These are phyloP conservation scores for Ectemnius continuus DNA, from an alignment of 2,888 invertebrate species.

Conservation along the genomic window DNA sequence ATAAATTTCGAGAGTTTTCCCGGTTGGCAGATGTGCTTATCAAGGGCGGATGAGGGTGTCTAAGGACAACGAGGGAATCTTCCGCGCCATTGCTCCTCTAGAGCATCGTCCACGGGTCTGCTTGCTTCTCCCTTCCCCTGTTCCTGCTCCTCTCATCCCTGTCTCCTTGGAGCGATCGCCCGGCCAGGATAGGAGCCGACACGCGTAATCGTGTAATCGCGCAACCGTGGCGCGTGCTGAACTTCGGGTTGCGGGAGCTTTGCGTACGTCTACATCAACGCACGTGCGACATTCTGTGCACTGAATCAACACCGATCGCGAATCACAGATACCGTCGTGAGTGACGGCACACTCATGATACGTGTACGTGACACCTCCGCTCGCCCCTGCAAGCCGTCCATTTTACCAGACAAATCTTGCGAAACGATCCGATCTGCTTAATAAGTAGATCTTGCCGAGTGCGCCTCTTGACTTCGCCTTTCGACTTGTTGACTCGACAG, in stretches of 20 bases:
- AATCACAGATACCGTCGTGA: constrained; percentile 51
- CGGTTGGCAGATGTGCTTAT: constrained; percentile 32
- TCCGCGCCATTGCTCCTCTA: constrained; percentile 59
- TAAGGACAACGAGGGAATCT: constrained; percentile 47
- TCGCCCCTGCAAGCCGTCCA: constrained; percentile 38
- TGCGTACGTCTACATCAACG: constrained; percentile 63
- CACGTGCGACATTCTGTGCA: constrained; percentile 68
- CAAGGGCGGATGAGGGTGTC: constrained; percentile 14
- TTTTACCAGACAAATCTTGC: constrained; percentile 56
- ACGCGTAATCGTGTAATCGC: constrained; percentile 77
- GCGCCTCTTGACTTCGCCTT: too few relatives aligned
- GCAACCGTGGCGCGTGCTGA: constrained; percentile 77
- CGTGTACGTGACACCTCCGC: constrained; percentile 8
- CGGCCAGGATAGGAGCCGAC: constrained; percentile 67
- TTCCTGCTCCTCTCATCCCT: constrained; percentile 29
- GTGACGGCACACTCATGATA: constrained; percentile 35
- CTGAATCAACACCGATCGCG: constrained; percentile 69
- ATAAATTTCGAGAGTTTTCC: constrained; percentile 11
- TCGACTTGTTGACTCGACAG: too few relatives aligned
- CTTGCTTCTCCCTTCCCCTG: neutral
- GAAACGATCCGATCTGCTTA: constrained; percentile 33
- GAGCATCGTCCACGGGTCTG: constrained; percentile 27
- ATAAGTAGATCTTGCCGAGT: neutral
- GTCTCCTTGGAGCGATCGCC: constrained; percentile 39
- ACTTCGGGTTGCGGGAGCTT: constrained; percentile 75